Percentiles rank a stretch among this genome's conserved stretches.
phyloP scores from a whole-genome alignment of 2,797 vertebrate genomes.

The Xiphorhynchus erythropygius region DNA sequence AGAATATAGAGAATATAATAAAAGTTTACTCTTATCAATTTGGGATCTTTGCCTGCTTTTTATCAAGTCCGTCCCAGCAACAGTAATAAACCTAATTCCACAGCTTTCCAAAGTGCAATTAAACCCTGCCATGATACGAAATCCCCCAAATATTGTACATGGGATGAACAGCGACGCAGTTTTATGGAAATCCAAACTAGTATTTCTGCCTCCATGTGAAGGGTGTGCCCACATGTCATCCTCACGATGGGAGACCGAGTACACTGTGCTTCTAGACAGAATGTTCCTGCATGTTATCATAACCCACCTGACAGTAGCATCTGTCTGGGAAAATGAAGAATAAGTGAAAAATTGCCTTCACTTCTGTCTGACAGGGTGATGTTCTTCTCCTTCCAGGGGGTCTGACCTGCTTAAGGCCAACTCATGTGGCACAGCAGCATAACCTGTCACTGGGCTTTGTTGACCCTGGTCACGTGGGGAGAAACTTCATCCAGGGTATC shows the following conservation, averaged over 20 bases:
- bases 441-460: not conserved
- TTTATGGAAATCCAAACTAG: not conserved
- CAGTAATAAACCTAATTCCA: not conserved
- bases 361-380: not conserved
- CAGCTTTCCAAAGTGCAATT: not conserved
- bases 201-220: not conserved
- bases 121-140: not conserved
- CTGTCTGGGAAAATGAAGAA: not conserved
- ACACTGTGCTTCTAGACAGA: not conserved
- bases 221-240: not conserved
- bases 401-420: not conserved
- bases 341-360: not conserved
- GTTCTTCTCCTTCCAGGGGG: not conserved
- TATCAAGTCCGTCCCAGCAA: too few species aligned
- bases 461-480: not conserved
- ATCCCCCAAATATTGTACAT: not conserved
- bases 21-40: too few species aligned
- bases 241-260: not conserved
- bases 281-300: rapidly evolving
- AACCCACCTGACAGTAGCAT: not conserved
- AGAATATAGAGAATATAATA: too few species aligned
- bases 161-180: not conserved
- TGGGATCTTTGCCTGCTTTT: too few species aligned
- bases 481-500: not conserved
- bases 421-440: not conserved